phyloP scores from a whole-genome alignment of 1,140 invertebrate species.

The Bombus confusus region DNA sequence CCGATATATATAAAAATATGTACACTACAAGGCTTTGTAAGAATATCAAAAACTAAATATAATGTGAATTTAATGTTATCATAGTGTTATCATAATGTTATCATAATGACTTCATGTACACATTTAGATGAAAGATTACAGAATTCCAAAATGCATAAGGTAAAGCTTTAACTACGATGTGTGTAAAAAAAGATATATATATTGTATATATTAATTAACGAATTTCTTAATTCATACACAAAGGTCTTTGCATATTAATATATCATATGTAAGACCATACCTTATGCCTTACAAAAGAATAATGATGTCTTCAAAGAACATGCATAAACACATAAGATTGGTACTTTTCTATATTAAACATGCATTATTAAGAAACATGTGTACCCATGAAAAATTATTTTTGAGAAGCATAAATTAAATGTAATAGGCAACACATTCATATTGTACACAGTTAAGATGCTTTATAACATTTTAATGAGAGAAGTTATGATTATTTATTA shows the following conservation, averaged over 20 bases:
- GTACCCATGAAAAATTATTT: conserved; percentile 36
- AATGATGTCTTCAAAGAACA: conserved; percentile 48
- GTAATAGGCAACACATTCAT: conserved; percentile 36
- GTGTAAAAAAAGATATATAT: not conserved
- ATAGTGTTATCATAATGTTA: conserved; percentile 32
- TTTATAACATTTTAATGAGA: conserved; percentile 16
- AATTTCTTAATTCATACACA: not conserved
- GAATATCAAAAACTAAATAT: conserved; percentile 34
- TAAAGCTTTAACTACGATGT: conserved; percentile 29
- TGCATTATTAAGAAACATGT: conserved; percentile 56
- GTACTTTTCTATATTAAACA: conserved; percentile 53
- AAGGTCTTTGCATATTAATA: not conserved
- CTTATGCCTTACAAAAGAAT: conserved; percentile 53
- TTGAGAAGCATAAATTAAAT: conserved; percentile 47
- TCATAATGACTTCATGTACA: conserved; percentile 42
- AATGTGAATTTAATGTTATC: conserved; percentile 37
- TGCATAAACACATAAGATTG: conserved; percentile 52
- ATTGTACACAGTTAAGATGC: conserved; percentile 37
- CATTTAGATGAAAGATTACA: conserved; percentile 43
- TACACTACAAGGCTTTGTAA: conserved; percentile 39
- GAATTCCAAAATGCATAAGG: conserved; percentile 45
- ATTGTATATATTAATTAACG: too few relatives aligned
- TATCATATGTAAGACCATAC: conserved; percentile 43
- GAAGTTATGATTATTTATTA: not conserved
- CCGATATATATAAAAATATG: conserved; percentile 41